phyloP scores from a whole-genome alignment of 2,888 invertebrate genomes.

The Sinhomidia bicolor region DNA sequence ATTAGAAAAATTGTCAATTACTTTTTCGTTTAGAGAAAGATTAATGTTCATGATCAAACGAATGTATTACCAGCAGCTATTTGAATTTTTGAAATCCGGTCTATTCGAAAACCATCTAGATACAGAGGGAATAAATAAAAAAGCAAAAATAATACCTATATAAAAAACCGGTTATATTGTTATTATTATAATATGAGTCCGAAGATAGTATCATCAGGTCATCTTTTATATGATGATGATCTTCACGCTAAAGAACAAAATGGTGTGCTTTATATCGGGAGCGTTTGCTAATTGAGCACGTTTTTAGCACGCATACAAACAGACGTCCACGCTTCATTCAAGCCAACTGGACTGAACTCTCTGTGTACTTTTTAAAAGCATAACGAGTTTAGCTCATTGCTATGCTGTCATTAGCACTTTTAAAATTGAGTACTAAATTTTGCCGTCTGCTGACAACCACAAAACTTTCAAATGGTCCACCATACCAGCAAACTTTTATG shows the following conservation, averaged over 20 bases:
- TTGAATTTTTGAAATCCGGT: no score
- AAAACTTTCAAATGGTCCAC: neutral
- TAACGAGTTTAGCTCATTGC: no score
- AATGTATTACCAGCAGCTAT: no score
- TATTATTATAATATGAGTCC: neutral
- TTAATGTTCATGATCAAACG: no score
- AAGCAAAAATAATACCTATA: no score
- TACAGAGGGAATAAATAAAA: no score
- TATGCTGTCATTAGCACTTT: neutral
- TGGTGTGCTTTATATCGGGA: conserved; percentile 19
- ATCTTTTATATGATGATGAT: neutral
- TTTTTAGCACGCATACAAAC: conserved; percentile 10
- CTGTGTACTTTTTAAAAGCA: no score
- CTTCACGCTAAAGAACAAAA: neutral
- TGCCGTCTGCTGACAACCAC: neutral
- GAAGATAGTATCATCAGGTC: conserved; percentile 1
- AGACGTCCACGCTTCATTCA: neutral
- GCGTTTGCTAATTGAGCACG: conserved; percentile 38
- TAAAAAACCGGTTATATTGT: neutral
- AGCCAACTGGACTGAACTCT: neutral
- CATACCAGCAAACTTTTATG: neutral
- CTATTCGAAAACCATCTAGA: no score
- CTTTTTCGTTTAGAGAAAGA: neutral
- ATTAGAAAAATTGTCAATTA: conserved; percentile 22
- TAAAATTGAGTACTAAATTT: neutral